A percentile compares a stretch with the other conserved stretches of the same genome.
Evolutionary conservation across 1,140 invertebrate species (phyloP).

Genomic region (Amphibalanus amphitrite): DNA sequence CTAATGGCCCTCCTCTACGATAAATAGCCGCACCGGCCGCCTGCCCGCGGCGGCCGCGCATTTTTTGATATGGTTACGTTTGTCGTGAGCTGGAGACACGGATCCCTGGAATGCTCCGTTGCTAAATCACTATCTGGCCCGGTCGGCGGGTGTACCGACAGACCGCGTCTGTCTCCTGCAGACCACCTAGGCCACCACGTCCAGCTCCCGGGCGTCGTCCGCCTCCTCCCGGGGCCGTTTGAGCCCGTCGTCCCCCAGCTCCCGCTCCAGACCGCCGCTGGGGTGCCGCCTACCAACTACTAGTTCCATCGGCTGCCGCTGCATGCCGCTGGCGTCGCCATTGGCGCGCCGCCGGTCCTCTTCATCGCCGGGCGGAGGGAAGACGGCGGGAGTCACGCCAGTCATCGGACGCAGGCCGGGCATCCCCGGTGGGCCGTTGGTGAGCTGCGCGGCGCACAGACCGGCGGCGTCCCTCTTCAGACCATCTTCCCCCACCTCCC

Average conservation of each 20-base stretch:
- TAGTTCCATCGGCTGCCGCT: conserved; percentile 6
- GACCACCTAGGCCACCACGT: not conserved
- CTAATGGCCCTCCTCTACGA: not conserved
- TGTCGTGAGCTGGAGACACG: not conserved
- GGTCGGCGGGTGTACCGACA: too few relatives aligned
- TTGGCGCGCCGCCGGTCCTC: not conserved
- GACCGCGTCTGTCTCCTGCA: not conserved
- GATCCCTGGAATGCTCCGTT: not conserved
- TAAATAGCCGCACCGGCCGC: not conserved
- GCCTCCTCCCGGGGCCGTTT: not conserved
- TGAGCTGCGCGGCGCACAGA: not conserved
- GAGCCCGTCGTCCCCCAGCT: not conserved
- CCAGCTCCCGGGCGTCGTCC: conserved; percentile 2
- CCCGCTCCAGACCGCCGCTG: not conserved
- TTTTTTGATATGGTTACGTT: not conserved
- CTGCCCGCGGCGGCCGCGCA: not conserved
- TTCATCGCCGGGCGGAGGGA: not conserved
- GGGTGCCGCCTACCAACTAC: not conserved
- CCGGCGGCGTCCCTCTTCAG: not conserved
- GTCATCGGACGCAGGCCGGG: not conserved
- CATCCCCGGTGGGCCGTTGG: not conserved
- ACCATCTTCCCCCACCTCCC: not conserved
- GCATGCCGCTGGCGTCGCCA: not conserved
- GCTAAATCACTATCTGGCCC: not conserved
- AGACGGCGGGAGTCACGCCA: not conserved